phyloP scores from a whole-genome alignment of 1,140 invertebrate genomes.

The Pissodes strobi region DNA sequence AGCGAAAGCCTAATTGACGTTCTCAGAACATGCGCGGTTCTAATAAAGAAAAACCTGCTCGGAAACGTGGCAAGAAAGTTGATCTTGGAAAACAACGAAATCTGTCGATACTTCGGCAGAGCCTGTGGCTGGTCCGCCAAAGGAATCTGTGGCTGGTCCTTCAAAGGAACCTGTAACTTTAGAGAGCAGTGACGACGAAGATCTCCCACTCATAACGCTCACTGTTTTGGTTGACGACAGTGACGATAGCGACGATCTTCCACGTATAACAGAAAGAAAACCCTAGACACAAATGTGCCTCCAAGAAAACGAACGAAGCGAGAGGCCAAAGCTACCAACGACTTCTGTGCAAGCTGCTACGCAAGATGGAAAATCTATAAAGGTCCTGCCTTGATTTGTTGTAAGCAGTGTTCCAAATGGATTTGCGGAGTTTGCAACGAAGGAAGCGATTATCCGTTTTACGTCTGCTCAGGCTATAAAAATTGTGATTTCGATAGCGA shows the following conservation, averaged over 20 bases:
- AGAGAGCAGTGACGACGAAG: neutral
- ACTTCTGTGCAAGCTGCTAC: neutral
- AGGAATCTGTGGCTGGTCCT: too few relatives aligned
- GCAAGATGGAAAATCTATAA: too few relatives aligned
- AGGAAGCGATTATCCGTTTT: too few relatives aligned
- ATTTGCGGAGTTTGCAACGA: too few relatives aligned
- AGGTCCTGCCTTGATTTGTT: too few relatives aligned
- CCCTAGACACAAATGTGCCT: neutral
- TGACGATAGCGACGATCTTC: constrained; percentile 1
- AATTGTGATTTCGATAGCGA: too few relatives aligned
- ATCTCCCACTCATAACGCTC: too few relatives aligned
- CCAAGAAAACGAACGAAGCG: neutral
- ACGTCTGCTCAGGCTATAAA: too few relatives aligned
- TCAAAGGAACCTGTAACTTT: too few relatives aligned
- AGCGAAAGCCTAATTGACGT: neutral
- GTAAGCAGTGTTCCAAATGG: too few relatives aligned
- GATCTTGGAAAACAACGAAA: constrained; percentile 4
- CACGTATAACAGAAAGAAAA: neutral
- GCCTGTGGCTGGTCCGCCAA: neutral
- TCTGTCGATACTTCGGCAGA: too few relatives aligned
- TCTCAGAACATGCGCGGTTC: neutral
- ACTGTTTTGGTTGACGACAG: neutral
- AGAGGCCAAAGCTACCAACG: neutral
- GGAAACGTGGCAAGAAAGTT: too few relatives aligned
- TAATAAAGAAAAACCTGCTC: neutral